These are phyloP conservation scores for Meleagris gallopavo DNA, from an alignment of 2,113 vertebrate genomes.

Conservation along the genomic window DNA sequence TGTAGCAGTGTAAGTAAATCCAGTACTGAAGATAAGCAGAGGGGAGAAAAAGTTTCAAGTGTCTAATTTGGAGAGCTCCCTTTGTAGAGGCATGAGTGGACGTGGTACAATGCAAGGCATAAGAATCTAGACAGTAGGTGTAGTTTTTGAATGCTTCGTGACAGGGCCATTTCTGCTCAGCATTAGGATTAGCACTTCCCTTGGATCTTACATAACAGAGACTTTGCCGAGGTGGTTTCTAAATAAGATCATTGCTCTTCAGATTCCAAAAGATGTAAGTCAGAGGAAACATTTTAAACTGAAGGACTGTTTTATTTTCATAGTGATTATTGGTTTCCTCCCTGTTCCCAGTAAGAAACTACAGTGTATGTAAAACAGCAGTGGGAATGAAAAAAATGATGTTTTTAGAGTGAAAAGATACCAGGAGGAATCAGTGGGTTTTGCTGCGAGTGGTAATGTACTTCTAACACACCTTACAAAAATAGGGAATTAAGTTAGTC, in stretches of 20 bases:
- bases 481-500: background rate
- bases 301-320: background rate
- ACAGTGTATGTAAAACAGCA: background rate
- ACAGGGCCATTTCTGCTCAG: constrained; percentile 35
- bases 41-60: background rate
- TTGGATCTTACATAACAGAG: constrained; percentile 1
- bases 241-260: constrained; percentile 26
- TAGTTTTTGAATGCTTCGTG: constrained; percentile 3
- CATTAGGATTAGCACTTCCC: background rate
- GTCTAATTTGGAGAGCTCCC: background rate
- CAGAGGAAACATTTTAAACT: background rate
- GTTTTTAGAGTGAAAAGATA: background rate
- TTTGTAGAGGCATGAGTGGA: background rate
- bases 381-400: background rate
- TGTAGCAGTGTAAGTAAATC: background rate
- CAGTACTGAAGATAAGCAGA: constrained; percentile 3
- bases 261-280: constrained; percentile 10
- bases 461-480: background rate
- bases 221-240: constrained; percentile 35
- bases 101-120: background rate
- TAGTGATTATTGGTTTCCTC: background rate
- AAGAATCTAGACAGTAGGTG: constrained; percentile 3
- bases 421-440: background rate
- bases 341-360: background rate
- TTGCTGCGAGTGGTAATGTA: background rate